phyloP scores from a whole-genome alignment of 1,140 invertebrate genomes.

The Drosophila burlai region DNA sequence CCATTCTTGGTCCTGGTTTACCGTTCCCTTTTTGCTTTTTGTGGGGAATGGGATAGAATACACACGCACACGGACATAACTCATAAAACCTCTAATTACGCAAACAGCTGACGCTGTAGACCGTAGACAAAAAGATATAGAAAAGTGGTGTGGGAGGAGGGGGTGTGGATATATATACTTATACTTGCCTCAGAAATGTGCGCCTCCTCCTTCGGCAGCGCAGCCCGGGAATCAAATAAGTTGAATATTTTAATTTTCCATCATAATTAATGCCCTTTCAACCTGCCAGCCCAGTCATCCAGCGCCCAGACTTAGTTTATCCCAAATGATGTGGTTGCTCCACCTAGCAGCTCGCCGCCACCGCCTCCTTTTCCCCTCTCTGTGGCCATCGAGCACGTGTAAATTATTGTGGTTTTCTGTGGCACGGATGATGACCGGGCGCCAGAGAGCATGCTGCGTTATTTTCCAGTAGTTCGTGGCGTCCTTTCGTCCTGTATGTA shows the following conservation, averaged over 20 bases:
- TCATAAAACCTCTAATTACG: conserved; percentile 79
- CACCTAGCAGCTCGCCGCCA: background rate
- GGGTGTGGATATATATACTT: background rate
- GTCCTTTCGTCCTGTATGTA: background rate
- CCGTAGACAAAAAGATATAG: conserved; percentile 60
- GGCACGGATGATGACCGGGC: conserved; percentile 45
- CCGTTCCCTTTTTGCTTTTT: conserved; percentile 9
- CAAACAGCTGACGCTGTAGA: conserved; percentile 71
- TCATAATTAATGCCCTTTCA: conserved; percentile 54
- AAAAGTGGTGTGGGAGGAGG: background rate
- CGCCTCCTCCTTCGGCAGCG: conserved; percentile 9
- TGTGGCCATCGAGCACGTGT: conserved; percentile 57
- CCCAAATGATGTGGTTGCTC: conserved; percentile 44
- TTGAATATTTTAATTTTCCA: conserved; percentile 55
- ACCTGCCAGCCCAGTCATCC: conserved; percentile 24
- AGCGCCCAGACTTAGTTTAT: conserved; percentile 34
- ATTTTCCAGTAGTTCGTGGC: conserved; percentile 27
- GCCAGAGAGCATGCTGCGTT: conserved; percentile 50
- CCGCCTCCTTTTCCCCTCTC: background rate
- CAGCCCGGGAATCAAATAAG: conserved; percentile 44
- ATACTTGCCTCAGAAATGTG: conserved; percentile 6
- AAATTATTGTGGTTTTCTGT: conserved; percentile 66
- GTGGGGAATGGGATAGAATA: background rate
- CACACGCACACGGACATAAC: conserved; percentile 59
- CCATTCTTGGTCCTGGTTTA: conserved; percentile 3